Evolutionary conservation across 2,888 invertebrate species (phyloP).

Genomic region (Polyommatus icarus): DNA sequence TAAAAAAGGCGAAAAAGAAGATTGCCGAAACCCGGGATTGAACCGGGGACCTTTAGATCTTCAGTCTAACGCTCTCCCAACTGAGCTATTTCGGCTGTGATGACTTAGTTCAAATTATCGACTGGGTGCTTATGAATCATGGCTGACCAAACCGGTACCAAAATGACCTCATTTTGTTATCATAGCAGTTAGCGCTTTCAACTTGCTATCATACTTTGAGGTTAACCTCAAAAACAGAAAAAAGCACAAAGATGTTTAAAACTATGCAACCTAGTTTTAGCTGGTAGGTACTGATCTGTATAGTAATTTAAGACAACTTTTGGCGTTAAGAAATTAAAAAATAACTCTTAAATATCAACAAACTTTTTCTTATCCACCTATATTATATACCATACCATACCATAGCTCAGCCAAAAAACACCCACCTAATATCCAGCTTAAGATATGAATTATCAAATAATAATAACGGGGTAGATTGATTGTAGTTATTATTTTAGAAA

Average conservation of each 20-base stretch:
- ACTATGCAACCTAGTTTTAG: too few species aligned
- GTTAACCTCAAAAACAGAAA: neutral
- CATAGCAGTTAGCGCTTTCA: neutral
- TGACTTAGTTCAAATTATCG: neutral
- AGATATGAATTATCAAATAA: neutral
- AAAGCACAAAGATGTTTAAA: neutral
- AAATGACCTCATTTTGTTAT: neutral
- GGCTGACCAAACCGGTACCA: neutral
- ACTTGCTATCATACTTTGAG: neutral
- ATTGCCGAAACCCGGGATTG: conserved; percentile 30
- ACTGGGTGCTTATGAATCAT: neutral
- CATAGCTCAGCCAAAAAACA: neutral
- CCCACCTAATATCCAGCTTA: neutral
- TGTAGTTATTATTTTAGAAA: neutral
- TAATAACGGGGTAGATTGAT: neutral
- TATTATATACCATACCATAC: too few species aligned
- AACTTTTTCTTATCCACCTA: neutral
- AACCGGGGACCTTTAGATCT: conserved; percentile 29
- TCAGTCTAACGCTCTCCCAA: conserved; percentile 31
- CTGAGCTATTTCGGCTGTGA: conserved; percentile 23
- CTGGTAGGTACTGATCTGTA: too few species aligned
- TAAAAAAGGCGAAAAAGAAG: neutral
- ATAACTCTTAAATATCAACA: neutral
- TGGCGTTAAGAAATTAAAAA: too few species aligned
- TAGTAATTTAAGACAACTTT: too few species aligned